Conservation (phyloP, 2,888 invertebrate genomes). For the Gortyna flavago region DNA sequence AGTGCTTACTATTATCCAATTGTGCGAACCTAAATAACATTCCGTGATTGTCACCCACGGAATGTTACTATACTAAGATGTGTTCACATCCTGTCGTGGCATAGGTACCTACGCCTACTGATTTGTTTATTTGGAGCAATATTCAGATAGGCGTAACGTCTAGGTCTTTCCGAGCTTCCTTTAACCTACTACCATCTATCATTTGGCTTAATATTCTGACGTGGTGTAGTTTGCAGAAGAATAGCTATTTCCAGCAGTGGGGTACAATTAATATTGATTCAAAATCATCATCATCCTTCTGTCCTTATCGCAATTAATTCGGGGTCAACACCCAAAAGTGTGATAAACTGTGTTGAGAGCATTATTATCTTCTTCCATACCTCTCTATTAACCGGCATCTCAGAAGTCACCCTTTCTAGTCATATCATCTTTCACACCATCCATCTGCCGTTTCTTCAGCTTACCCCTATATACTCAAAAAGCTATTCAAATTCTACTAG, state of each 20-base stretch:
- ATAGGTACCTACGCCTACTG: conserved; percentile 33
- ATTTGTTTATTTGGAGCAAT: conserved; percentile 10
- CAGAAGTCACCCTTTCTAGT: background rate
- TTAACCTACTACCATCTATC: background rate
- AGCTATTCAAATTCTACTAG: background rate
- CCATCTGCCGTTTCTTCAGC: background rate
- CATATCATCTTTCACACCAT: background rate
- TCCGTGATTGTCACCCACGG: conserved; percentile 51
- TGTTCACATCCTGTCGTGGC: conserved; percentile 55
- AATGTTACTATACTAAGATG: conserved; percentile 37
- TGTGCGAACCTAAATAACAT: conserved; percentile 21
- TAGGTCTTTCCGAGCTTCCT: conserved; percentile 26
- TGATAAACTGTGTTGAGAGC: background rate
- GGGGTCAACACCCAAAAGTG: background rate
- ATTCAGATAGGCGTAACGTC: conserved; percentile 10
- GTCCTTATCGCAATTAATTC: background rate
- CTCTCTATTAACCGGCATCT: background rate
- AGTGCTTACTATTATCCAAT: conserved; percentile 50
- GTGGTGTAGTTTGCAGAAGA: background rate
- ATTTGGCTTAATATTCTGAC: too few relatives aligned
- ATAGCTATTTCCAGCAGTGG: background rate
- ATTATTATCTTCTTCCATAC: background rate
- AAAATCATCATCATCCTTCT: too few relatives aligned
- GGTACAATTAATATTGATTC: background rate
- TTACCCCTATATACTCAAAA: background rate